Evolutionary conservation across 2,797 vertebrate genomes (phyloP).

Genomic region (Macropus fuliginosus): DNA sequence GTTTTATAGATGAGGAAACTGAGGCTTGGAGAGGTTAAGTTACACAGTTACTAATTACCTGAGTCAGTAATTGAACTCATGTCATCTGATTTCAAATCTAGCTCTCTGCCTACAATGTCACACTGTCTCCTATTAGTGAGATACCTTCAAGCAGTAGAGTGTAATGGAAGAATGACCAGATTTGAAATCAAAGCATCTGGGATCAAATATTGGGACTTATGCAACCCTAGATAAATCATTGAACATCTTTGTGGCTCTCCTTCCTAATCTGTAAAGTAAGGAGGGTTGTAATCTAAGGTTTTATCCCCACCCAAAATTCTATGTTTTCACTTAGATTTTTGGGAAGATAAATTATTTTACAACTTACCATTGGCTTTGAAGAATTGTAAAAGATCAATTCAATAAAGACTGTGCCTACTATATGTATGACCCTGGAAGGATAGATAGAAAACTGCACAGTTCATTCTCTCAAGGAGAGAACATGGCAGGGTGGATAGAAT

Average conservation of each 20-base stretch:
- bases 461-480: background rate
- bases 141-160: background rate
- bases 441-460: background rate
- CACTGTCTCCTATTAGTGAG: background rate
- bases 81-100: background rate
- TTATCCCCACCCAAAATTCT: background rate
- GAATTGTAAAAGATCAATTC: background rate
- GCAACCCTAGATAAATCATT: background rate
- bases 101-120: background rate
- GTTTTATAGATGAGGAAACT: background rate
- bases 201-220: background rate
- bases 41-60: background rate
- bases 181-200: background rate
- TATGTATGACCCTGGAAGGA: no score
- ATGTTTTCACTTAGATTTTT: constrained; percentile 15
- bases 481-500: no score
- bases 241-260: background rate
- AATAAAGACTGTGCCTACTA: background rate
- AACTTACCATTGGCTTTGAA: constrained; percentile 35
- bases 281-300: background rate
- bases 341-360: constrained; percentile 39
- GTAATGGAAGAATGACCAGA: background rate
- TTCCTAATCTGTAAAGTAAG: background rate
- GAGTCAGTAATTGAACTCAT: background rate
- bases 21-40: background rate